Evolutionary conservation across 2,113 vertebrate species (phyloP).

Genomic region (Edolisoma coerulescens): DNA sequence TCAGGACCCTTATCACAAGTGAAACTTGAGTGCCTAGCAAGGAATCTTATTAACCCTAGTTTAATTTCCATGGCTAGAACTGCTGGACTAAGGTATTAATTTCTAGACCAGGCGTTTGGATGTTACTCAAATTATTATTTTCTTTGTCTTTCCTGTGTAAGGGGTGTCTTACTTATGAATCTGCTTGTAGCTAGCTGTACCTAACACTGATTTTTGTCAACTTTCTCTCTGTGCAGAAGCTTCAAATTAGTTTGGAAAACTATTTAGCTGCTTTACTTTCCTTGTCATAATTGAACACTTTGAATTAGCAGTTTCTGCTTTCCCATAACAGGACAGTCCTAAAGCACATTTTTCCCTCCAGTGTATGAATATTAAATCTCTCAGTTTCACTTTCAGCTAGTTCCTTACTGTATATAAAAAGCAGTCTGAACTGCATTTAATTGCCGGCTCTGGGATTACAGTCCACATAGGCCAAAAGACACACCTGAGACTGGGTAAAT

Average conservation of each 20-base stretch:
- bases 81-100: neutral
- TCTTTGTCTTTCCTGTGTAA: neutral
- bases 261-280: neutral
- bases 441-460: neutral
- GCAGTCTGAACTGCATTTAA: neutral
- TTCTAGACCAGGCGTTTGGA: neutral
- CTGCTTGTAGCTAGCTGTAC: neutral
- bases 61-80: neutral
- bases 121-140: neutral
- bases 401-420: neutral
- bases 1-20: neutral
- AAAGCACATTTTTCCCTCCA: neutral
- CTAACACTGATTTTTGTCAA: neutral
- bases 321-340: neutral
- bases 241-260: neutral
- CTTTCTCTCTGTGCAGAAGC: neutral
- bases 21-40: neutral
- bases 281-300: neutral
- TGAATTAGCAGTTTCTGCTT: neutral
- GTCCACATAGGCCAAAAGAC: neutral
- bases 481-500: neutral
- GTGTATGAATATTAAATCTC: neutral
- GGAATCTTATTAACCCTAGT: neutral
- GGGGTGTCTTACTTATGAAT: neutral
- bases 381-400: neutral